phyloP scores from a whole-genome alignment of 1,140 invertebrate genomes.

The Gonatopus flavifemur region DNA sequence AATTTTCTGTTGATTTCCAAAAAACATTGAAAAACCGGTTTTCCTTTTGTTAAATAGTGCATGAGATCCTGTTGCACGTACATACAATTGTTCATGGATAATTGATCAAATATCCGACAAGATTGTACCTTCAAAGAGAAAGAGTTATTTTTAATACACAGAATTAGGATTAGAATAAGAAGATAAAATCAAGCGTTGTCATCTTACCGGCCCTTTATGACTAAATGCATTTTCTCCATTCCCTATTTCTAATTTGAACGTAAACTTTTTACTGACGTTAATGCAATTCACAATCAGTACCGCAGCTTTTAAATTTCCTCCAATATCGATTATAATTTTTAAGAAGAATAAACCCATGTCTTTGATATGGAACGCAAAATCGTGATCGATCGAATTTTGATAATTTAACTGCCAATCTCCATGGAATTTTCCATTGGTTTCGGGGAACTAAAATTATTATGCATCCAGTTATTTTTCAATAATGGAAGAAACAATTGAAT shows the following conservation, averaged over 20 bases:
- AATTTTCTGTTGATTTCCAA: too few species aligned
- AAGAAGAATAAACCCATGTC: slow-evolving; percentile 43
- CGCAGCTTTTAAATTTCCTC: slow-evolving; percentile 21
- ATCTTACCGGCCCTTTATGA: slow-evolving; percentile 22
- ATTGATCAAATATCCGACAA: too few species aligned
- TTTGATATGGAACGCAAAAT: slow-evolving; percentile 28
- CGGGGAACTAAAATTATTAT: background rate
- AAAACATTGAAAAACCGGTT: too few species aligned
- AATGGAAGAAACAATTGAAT: background rate
- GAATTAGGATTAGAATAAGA: too few species aligned
- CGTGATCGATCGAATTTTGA: slow-evolving; percentile 11
- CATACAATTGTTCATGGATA: too few species aligned
- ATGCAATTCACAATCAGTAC: slow-evolving; percentile 35
- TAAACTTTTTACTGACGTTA: slow-evolving; percentile 25
- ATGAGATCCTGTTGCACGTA: too few species aligned
- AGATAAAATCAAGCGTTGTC: too few species aligned
- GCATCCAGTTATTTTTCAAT: background rate
- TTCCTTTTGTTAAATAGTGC: too few species aligned
- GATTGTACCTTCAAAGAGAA: too few species aligned
- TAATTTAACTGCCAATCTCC: slow-evolving; percentile 18
- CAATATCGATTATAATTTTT: slow-evolving; percentile 19
- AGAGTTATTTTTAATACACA: too few species aligned
- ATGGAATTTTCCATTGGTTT: slow-evolving; percentile 16
- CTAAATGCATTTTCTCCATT: background rate
- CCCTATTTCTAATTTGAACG: slow-evolving; percentile 27